A percentile compares a stretch with the other conserved stretches of the same genome.
Evolutionary conservation across 1,140 invertebrate genomes (phyloP).

Genomic region (Trachymyrmex cornetzi): DNA sequence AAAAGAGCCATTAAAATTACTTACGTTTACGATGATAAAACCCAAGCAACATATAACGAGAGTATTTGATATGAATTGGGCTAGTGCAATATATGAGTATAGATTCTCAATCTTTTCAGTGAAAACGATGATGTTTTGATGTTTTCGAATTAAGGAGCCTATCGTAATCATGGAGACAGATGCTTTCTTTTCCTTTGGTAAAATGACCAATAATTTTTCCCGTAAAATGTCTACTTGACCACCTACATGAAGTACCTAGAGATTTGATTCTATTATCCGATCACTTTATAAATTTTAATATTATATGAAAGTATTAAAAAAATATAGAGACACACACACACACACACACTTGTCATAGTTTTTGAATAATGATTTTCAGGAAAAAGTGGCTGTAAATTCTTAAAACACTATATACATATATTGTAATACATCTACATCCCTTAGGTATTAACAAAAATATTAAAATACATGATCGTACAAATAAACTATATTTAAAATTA

Average conservation of each 20-base stretch:
- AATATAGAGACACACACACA: neutral
- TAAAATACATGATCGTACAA: no score
- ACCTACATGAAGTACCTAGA: conserved; percentile 65
- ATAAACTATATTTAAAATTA: no score
- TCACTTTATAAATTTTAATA: neutral
- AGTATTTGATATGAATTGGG: conserved; percentile 64
- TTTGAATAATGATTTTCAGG: no score
- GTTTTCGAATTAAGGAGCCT: conserved; percentile 28
- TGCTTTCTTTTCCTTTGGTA: neutral
- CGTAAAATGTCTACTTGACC: conserved; percentile 67
- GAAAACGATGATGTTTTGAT: conserved; percentile 62
- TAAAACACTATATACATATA: no score
- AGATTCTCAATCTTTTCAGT: conserved; percentile 56
- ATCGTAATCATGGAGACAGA: conserved; percentile 5
- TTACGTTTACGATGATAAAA: conserved; percentile 63
- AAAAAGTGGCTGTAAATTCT: no score
- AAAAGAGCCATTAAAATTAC: conserved; percentile 21
- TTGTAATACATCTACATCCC: no score
- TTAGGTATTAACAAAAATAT: no score
- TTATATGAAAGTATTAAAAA: neutral
- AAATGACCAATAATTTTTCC: conserved; percentile 13
- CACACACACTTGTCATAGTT: no score
- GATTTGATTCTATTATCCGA: conserved; percentile 1
- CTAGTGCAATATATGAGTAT: conserved; percentile 63
- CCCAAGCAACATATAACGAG: conserved; percentile 62